Evolutionary conservation across 1,140 invertebrate genomes (phyloP), one percentile per base, ranked within the genome.

Genomic region (Listronotus oregonensis): DNA sequence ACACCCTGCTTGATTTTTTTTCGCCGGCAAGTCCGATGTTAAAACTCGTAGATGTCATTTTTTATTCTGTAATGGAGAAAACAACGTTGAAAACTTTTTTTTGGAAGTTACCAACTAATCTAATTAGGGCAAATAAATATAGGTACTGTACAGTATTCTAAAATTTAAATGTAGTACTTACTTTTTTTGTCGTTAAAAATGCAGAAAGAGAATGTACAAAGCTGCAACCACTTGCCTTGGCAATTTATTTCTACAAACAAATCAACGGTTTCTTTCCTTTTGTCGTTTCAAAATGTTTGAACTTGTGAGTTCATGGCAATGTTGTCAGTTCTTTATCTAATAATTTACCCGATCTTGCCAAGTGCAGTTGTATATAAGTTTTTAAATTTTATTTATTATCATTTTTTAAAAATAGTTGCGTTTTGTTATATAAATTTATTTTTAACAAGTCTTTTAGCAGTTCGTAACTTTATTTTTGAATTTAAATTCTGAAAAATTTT

Each of bases 1-100:
- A 50, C n/a, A 73, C 71, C 27, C 71, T 64, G 59, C 70, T 75
- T 5, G 73, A 74, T 39, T 70, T 74, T 51, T 66, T 68, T 21
- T 59, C 61, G n/a, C 71, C 64, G 15, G 15, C 18, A 42, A 75
- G 50, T 15, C 75, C 75, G 42, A 75, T 52, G 34, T 70, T 69
- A 58, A 74, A 64, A 50, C 66, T 65, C 12, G 67, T 74, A 12
- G 72, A 71, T 54, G 68, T 68, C 73, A 74, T 27, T 5, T 27
- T 27, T 27, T 1, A 27, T 75, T 44, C 65, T 72, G 18, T 15
- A 65, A 70, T 31, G 9, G 10, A 43, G 39, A 27, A 57, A 12
- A 37, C 17, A 61, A 39, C 39, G 46, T 17, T 42, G 5, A 10
- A 55, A 49, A 46, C 27, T 47, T 27, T 27, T 1, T n/a, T 27